Conservation (phyloP, 2,888 invertebrate genomes). For the Eupithecia exiguata region DNA sequence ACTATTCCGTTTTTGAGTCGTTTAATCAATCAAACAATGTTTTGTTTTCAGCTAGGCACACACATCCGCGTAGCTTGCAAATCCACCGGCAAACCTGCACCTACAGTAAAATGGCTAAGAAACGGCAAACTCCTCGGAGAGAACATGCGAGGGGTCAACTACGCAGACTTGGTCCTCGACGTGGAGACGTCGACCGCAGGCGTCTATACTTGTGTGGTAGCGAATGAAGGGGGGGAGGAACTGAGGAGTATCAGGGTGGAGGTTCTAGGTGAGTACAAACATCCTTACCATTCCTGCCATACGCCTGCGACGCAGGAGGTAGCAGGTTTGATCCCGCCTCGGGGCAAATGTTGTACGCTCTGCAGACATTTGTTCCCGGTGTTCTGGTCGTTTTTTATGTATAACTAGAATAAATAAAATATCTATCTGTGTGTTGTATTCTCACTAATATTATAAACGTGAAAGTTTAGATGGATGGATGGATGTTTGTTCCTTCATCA, state of each 20-base stretch:
- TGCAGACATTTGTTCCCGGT: too few relatives aligned
- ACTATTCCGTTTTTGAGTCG: too few relatives aligned
- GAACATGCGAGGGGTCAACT: conserved; percentile 55
- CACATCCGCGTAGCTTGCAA: conserved; percentile 74
- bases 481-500: too few relatives aligned
- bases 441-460: too few relatives aligned
- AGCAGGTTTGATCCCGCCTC: too few relatives aligned
- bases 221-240: conserved; percentile 80
- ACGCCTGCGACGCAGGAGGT: too few relatives aligned
- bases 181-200: conserved; percentile 66
- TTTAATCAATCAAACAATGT: background rate
- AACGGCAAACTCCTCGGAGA: conserved; percentile 62
- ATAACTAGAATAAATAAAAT: too few relatives aligned
- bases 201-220: conserved; percentile 82
- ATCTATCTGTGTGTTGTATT: too few relatives aligned
- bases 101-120: conserved; percentile 84
- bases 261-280: conserved; percentile 68
- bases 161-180: conserved; percentile 64
- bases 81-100: conserved; percentile 83
- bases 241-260: conserved; percentile 66
- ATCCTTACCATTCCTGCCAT: background rate
- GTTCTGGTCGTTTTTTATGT: too few relatives aligned
- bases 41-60: conserved; percentile 57
- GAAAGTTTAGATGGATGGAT: too few relatives aligned
- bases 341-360: too few relatives aligned